Evolutionary conservation across 1,140 invertebrate species (phyloP).

Genomic region (Cyclargus thomasi): DNA sequence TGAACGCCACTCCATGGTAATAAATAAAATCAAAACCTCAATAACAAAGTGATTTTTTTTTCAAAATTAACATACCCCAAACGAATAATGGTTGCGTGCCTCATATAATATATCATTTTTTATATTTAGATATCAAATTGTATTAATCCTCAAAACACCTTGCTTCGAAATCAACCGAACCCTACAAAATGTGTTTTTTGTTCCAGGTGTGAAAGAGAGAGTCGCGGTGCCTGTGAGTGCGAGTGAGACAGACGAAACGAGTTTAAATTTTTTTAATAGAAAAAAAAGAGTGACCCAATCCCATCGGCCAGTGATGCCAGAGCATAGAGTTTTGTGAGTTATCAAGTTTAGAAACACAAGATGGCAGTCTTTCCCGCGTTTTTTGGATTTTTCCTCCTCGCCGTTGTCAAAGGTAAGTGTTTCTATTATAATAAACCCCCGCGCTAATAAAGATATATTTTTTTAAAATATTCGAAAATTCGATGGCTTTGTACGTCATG

Average conservation of each 20-base stretch:
- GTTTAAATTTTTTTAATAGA: constrained; percentile 38
- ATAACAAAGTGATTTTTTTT: not conserved
- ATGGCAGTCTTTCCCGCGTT: constrained; percentile 58
- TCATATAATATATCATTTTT: constrained; percentile 9
- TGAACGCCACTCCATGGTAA: not conserved
- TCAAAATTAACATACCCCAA: constrained; percentile 10
- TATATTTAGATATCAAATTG: constrained; percentile 10
- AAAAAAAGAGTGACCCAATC: constrained; percentile 42
- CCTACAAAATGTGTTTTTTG: constrained; percentile 40
- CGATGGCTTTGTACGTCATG: no score
- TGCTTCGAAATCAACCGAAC: constrained; percentile 26
- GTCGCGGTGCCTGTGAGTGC: constrained; percentile 24
- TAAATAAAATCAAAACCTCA: not conserved
- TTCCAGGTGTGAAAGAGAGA: constrained; percentile 50
- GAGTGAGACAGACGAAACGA: constrained; percentile 39
- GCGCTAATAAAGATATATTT: constrained; percentile 9
- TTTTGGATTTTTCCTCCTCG: constrained; percentile 48
- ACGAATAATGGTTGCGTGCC: constrained; percentile 1
- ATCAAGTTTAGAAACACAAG: constrained; percentile 40
- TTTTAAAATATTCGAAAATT: not conserved
- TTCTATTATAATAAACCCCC: not conserved
- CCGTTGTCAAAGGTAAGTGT: constrained; percentile 48
- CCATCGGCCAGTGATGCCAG: constrained; percentile 53
- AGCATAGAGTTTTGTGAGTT: constrained; percentile 43
- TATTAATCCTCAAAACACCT: constrained; percentile 26